These are phyloP conservation scores for Eueremaeus valkanovi DNA, from an alignment of 2,888 invertebrate species.

Conservation along the genomic window DNA sequence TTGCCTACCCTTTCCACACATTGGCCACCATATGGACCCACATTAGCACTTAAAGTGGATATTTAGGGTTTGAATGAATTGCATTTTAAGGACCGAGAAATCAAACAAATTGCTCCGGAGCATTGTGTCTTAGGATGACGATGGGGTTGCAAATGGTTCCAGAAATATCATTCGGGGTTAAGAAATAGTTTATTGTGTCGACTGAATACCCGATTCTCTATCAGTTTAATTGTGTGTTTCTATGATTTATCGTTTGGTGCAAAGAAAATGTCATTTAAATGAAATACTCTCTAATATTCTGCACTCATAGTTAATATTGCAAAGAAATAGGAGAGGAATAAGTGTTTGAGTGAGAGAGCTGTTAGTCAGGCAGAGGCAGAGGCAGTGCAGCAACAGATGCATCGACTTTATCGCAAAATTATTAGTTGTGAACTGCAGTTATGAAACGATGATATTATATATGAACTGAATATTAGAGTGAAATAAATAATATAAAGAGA, in stretches of 20 bases:
- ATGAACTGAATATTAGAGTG: not conserved
- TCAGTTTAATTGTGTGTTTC: conserved; percentile 4
- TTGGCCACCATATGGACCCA: conserved; percentile 27
- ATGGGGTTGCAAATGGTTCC: not conserved
- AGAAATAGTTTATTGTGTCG: not conserved
- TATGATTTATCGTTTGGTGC: not conserved
- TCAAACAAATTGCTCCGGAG: conserved; percentile 25
- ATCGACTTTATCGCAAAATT: conserved; percentile 8
- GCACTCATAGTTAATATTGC: conserved; percentile 22
- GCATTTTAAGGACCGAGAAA: conserved; percentile 16
- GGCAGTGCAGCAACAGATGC: conserved; percentile 30
- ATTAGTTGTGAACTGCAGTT: not conserved
- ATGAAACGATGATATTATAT: conserved; percentile 18
- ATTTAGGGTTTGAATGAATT: not conserved
- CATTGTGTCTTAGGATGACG: not conserved
- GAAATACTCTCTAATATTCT: not conserved
- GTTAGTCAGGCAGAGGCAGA: not conserved
- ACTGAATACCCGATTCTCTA: not conserved
- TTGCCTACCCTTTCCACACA: not conserved
- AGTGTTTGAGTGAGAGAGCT: not conserved
- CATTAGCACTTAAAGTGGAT: conserved; percentile 1
- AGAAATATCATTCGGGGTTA: conserved; percentile 2
- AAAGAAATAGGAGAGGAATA: not conserved
- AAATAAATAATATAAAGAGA: not conserved
- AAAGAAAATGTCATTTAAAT: not conserved